A percentile compares a stretch with the other conserved stretches of the same genome.
Conservation (phyloP, 2,888 invertebrate species). For the Mimas tiliae region DNA sequence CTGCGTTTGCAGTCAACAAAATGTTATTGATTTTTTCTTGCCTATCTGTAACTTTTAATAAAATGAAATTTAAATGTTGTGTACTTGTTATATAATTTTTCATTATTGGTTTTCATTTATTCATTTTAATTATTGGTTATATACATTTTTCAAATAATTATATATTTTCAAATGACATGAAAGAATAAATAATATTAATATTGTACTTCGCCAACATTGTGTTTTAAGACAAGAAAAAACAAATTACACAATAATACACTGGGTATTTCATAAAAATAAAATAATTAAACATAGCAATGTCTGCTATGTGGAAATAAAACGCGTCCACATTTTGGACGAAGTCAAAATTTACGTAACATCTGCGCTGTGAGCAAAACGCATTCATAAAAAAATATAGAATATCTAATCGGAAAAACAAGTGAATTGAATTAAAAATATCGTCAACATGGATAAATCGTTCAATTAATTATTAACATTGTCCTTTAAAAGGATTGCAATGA, state of each 20-base stretch:
- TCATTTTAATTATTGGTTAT: no score
- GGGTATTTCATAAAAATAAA: background rate
- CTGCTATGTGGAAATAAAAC: conserved; percentile 2
- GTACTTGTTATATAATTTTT: no score
- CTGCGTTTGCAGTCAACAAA: background rate
- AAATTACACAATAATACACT: conserved; percentile 2
- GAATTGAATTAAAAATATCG: conserved; percentile 19
- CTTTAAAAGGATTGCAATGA: conserved; percentile 23
- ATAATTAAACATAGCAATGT: conserved; percentile 13
- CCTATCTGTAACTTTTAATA: no score
- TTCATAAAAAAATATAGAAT: conserved; percentile 20
- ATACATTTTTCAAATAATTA: no score
- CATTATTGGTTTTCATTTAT: no score
- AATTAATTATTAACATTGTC: conserved; percentile 23
- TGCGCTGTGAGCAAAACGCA: background rate
- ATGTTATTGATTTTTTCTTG: no score
- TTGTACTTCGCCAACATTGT: no score
- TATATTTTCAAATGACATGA: no score
- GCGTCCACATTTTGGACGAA: conserved; percentile 14
- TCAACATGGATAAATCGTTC: conserved; percentile 22
- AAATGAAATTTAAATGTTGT: no score
- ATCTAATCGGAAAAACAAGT: conserved; percentile 14
- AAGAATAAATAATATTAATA: no score
- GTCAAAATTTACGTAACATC: background rate
- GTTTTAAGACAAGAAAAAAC: background rate